Percentiles rank a stretch among this genome's conserved stretches.
Conservation (phyloP, 2,888 invertebrate species). For the Plagodis pulveraria region DNA sequence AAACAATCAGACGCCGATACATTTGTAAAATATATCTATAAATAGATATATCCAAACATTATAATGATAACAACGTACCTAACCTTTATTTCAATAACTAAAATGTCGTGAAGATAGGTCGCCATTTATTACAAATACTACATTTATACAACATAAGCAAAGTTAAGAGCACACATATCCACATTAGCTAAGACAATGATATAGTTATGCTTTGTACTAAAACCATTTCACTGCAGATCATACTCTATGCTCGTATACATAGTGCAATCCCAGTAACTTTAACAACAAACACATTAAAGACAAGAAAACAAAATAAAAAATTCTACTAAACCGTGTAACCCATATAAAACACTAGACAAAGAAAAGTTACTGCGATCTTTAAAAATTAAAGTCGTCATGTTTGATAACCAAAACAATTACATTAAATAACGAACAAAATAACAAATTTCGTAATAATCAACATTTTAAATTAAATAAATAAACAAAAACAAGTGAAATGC, state of each 20-base stretch:
- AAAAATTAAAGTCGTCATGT: slow-evolving; percentile 9
- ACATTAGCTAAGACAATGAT: slow-evolving; percentile 59
- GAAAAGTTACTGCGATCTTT: slow-evolving; percentile 11
- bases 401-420: slow-evolving; percentile 9
- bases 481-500: slow-evolving; percentile 4
- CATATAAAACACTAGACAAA: background rate
- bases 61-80: too few species aligned
- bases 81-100: background rate
- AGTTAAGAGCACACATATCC: slow-evolving; percentile 68
- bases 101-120: background rate
- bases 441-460: slow-evolving; percentile 14
- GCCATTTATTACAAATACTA: background rate
- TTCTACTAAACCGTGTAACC: too few species aligned
- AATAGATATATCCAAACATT: too few species aligned
- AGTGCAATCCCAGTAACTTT: slow-evolving; percentile 33
- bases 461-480: slow-evolving; percentile 12
- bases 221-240: slow-evolving; percentile 15
- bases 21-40: too few species aligned
- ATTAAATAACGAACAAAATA: slow-evolving; percentile 16
- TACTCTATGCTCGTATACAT: slow-evolving; percentile 28
- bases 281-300: background rate
- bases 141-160: slow-evolving; percentile 9
- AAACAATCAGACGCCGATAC: too few species aligned
- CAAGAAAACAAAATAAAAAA: slow-evolving; percentile 1
- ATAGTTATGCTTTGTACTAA: slow-evolving; percentile 23